Evolutionary conservation across 2,113 vertebrate genomes (phyloP), one percentile per base, ranked within the genome.

Genomic region (Scortum barcoo): DNA sequence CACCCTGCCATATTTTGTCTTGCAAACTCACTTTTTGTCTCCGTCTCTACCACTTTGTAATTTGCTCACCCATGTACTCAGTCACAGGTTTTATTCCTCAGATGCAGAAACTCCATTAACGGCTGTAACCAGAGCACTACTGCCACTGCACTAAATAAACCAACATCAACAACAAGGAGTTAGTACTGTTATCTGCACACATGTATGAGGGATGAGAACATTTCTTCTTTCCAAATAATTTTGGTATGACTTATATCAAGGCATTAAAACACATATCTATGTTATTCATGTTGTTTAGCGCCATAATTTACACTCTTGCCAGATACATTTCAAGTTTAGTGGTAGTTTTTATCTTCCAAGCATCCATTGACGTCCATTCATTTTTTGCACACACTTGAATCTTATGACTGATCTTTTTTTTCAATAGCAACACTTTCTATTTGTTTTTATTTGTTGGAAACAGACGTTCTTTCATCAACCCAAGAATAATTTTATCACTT

Each of bases 91-190:
- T 79, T 63, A 51, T 56, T 71, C 42, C 28, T 48, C 38, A 38
- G 63, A 20, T 57, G 58, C 57, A 80, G 38, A 58, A 33, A 63
- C 33, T 70, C 67, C 74, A 89, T 90, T 92, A 92, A 76, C 86
- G 76, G 48, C 67, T 83, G 58, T 1, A 66, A 24, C 19, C 8
- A 38, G 54, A 62, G 63, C 17, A 38, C 48, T 48, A 1, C 57
- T 50, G 28, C 26, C 20, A 65, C n/a, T n/a, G n/a, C n/a, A n/a
- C n/a, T 78, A 46, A 78, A 81, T 72, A 81, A 80, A 76, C 33
- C 61, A 69, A 56, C 26, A 54, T 8, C 2, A 48, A 57, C 40
- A 67, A 57, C 12, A 63, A 44, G 42, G n/a, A 30, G 22, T 33
- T 2, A n/a, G 30, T 24, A 36, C 46, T 48, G 19, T 36, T 73